Evolutionary conservation across 2,797 vertebrate species (phyloP), one percentile per base, ranked within the genome.

Genomic region (Bradypodion pumilum): DNA sequence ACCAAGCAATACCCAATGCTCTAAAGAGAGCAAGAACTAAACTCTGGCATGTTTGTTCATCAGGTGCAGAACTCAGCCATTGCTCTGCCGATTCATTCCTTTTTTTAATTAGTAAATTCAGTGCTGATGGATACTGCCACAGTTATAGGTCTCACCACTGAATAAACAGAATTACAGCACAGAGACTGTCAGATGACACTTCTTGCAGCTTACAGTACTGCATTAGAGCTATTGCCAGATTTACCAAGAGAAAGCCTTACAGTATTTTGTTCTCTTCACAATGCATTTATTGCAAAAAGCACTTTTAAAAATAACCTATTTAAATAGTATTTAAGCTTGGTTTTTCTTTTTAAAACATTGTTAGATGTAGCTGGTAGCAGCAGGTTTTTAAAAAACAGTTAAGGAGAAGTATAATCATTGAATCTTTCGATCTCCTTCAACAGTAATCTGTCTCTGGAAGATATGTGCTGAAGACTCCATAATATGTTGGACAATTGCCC

Each of bases 1-100:
- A 56, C 32, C 68, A 83, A 49, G 32, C 52, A 83, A 2, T 9
- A 60, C 1, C 21, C 15, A 70, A 0, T 6, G 16, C 27, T 84
- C 9, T 40, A 68, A 49, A 80, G 42, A 81, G 60, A 76, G 59
- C 59, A 65, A n/a, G n/a, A 76, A 56, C 25, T 81, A 72, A 81
- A 81, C 42, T 77, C 52, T n/a, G 29, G 70, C 56, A 46, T 62
- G 42, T 85, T 81, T 85, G 56, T 81, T 69, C 42, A 81, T 84
- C 65, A 81, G 65, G 63, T 76, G 65, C 40, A 81, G 56, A 72
- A 76, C 52, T 8, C 23, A 74, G 29, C 37, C 15, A 73, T 80
- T 68, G 68, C 27, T 40, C 19, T 40, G 1, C n/a, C n/a, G n/a
- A 19, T 81, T 81, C 73, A 81, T 77, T 80, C 78, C 68, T 85